These are phyloP conservation scores for Oasisia sp. DNA, from an alignment of 2,888 invertebrate species.

Conservation along the genomic window DNA sequence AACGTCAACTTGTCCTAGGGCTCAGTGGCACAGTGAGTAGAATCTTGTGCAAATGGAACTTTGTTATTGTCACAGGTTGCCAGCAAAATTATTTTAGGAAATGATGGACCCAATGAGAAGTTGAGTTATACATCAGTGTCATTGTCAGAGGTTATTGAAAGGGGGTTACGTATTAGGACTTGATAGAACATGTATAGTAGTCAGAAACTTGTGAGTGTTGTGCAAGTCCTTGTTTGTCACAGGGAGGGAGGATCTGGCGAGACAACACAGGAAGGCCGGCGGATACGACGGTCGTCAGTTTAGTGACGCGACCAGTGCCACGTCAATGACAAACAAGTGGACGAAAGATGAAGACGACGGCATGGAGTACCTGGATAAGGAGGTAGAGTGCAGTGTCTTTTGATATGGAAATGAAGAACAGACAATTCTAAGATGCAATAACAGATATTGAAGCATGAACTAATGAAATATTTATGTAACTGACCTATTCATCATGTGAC, in stretches of 20 bases:
- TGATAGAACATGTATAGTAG: background rate
- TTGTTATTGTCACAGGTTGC: too few relatives aligned
- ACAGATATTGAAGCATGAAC: too few relatives aligned
- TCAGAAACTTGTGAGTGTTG: background rate
- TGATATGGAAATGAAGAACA: background rate
- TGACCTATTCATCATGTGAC: too few relatives aligned
- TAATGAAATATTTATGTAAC: too few relatives aligned
- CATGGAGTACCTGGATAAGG: conserved; percentile 72
- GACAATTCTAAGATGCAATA: too few relatives aligned
- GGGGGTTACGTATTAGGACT: too few relatives aligned
- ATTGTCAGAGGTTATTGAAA: too few relatives aligned
- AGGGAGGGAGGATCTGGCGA: conserved; percentile 61
- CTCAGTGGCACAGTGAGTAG: too few relatives aligned
- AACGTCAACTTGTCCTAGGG: background rate
- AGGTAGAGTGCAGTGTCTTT: conserved; percentile 49
- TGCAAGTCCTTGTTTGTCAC: background rate
- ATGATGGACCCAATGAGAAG: too few relatives aligned
- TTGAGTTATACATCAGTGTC: background rate
- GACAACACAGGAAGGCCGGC: conserved; percentile 42
- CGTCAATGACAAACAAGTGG: conserved; percentile 23
- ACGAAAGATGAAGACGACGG: conserved; percentile 74
- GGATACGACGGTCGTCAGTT: background rate
- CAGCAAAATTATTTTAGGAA: too few relatives aligned
- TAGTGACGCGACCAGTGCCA: conserved; percentile 17
- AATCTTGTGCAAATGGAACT: too few relatives aligned